These are phyloP conservation scores for Musca vetustissima DNA, from an alignment of 1,140 invertebrate species.

Conservation along the genomic window DNA sequence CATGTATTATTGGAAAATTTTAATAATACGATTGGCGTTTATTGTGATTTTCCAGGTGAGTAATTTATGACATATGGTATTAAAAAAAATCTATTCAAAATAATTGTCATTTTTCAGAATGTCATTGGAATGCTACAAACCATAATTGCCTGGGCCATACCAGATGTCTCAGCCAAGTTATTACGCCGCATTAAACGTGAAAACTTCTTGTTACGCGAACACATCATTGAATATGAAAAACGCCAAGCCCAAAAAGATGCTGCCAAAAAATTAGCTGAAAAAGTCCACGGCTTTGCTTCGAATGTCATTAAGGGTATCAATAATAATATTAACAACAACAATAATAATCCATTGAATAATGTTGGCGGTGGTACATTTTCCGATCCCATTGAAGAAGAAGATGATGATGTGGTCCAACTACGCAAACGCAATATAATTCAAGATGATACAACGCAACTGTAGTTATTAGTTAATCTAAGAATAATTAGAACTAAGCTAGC, in stretches of 20 bases:
- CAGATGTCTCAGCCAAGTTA: conserved; percentile 75
- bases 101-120: conserved; percentile 70
- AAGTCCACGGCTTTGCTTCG: background rate
- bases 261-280: conserved; percentile 24
- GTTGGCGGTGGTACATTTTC: background rate
- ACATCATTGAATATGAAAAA: conserved; percentile 76
- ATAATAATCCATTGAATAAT: background rate
- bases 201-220: conserved; percentile 81
- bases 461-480: background rate
- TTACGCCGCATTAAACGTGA: conserved; percentile 79
- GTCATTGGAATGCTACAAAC: conserved; percentile 75
- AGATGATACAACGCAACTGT: conserved; percentile 28
- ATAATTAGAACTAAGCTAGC: no score
- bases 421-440: conserved; percentile 22
- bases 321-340: background rate
- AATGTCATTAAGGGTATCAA: conserved; percentile 1
- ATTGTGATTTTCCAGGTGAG: conserved; percentile 86
- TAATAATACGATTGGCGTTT: conserved; percentile 77
- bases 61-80: no score
- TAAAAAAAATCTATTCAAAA: no score
- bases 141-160: conserved; percentile 77
- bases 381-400: conserved; percentile 14
- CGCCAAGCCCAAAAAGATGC: conserved; percentile 28
- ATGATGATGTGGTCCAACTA: background rate
- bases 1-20: conserved; percentile 75